Base-by-base conservation (phyloP, 2,888 invertebrate species). In the Xylophagus ater region DNA sequence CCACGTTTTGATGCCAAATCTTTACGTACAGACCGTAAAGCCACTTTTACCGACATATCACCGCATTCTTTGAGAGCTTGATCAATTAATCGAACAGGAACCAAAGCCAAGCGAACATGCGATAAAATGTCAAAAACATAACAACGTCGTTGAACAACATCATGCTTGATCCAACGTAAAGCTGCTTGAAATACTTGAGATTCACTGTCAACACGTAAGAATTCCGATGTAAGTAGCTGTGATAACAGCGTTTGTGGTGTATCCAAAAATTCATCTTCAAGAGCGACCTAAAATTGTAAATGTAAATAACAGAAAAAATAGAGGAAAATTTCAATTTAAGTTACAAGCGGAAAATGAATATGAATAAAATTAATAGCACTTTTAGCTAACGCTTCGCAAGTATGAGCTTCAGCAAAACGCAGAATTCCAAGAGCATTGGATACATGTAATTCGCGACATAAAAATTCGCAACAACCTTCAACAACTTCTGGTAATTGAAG, bases 391-490 rank as follows among this genome's bases (percentile, higher is more conserved):
- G 81, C 78, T 53, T 73, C 69, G 61, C 85, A 85, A 60, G 84
- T 83, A 66, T 90, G 88, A 38, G 81, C 80, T 62, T 89, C 88
- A 43, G 90, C 88, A 73, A 92, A 90, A 61, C 87, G 81, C 60
- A 82, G 81, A 65, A 85, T 86, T 57, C 92, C 92, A 56, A 93
- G 72, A 42, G 86, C 86, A 70, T 93, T 93, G 24, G 84, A 77
- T 33, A 81, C 77, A 65, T 89, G 83, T 41, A 93, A 67, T 66
- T 90, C 87, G 51, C 81, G 76, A 51, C 81, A 80, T 37, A 93
- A 70, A 62, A 83, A 92, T 56, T 82, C 79, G 43, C 86, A 82
- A 60, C 92, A 92, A 6, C 82, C 81, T 37, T 76, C 73, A 12
- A 92, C 83, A 26, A 83, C 76, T 61, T 89, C 89, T 48, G 79